Conservation (phyloP, 2,113 vertebrate species). For the Mastomys natalensis region DNA sequence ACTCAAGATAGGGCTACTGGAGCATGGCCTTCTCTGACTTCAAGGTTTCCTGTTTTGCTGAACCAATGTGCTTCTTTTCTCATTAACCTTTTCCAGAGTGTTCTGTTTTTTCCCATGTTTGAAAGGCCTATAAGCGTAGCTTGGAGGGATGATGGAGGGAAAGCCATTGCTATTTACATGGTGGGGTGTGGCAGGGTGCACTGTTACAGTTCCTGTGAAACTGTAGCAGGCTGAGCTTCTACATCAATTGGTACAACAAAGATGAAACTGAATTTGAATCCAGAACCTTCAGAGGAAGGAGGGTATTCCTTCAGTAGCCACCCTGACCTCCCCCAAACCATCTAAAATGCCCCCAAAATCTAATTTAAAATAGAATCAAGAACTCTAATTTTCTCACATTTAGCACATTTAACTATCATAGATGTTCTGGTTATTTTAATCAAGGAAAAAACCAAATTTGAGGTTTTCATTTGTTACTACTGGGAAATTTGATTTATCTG, state of each 20-base stretch:
- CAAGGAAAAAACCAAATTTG: slow-evolving; percentile 81
- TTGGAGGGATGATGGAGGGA: background rate
- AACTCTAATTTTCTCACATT: slow-evolving; percentile 70
- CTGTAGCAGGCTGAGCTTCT: background rate
- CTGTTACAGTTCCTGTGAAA: background rate
- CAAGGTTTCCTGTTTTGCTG: slow-evolving; percentile 77
- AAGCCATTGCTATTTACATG: background rate
- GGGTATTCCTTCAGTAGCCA: slow-evolving; percentile 27
- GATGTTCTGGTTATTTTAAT: slow-evolving; percentile 81
- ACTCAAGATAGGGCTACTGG: slow-evolving; percentile 62
- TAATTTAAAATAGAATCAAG: background rate
- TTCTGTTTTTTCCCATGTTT: slow-evolving; percentile 70
- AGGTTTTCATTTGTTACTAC: slow-evolving; percentile 81
- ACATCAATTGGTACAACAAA: background rate
- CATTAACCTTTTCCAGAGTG: slow-evolving; percentile 55
- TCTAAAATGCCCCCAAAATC: slow-evolving; percentile 69
- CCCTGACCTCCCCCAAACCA: background rate
- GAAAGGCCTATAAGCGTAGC: slow-evolving; percentile 65
- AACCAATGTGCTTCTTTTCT: slow-evolving; percentile 68
- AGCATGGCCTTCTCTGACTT: slow-evolving; percentile 34
- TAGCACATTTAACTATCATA: slow-evolving; percentile 78
- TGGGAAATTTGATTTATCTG: slow-evolving; percentile 84
- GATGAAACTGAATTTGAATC: slow-evolving; percentile 18
- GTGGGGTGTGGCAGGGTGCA: background rate
- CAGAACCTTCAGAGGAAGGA: slow-evolving; percentile 13